Evolutionary conservation across 1,140 invertebrate species (phyloP), one percentile per base, ranked within the genome.

Genomic region (Drosophila kepulauana): DNA sequence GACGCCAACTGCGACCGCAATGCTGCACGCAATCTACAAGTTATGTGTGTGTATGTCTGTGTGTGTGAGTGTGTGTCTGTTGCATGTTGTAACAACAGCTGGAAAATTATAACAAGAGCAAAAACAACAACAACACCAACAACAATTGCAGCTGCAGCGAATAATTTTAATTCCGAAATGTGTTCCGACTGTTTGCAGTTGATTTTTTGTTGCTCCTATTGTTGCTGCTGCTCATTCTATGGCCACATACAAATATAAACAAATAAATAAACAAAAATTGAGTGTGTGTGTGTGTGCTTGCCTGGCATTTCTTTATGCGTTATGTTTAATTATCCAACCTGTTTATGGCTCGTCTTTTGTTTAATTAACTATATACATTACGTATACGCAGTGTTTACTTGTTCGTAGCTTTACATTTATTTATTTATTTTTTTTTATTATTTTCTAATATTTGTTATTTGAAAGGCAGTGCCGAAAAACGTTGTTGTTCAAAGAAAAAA

Each of bases 41-140:
- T 63, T 63, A 52, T 80, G 56, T 35, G 45, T 41, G 48, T 35
- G 11, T 77, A 28, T 35, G 16, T 20, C 1, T 16, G 15, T 43
- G 28, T 58, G 20, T 20, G 20, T 20, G 16, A 16, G 20, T 78
- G 49, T 41, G 20, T 78, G 49, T 41, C 45, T 45, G 57, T 64
- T 78, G 58, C 67, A 84, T 88, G 85, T 89, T 88, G 81, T 87
- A 87, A 87, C 81, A 89, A 63, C 67, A 80, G 70, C 78, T 87
- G 72, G 56, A 77, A 88, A 86, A 76, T 82, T 81, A 82, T 86
- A 86, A 79, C 79, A 87, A 81, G 81, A 84, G 81, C 67, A 85
- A 58, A 33, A 73, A 49, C 61, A 80, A 41, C 11, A 85, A 78
- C 71, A 86, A 38, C 70, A 85, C 41, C 71, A 86, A 48, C 54